Evolutionary conservation across 2,888 invertebrate species (phyloP).

Genomic region (Blastobasis adustella): DNA sequence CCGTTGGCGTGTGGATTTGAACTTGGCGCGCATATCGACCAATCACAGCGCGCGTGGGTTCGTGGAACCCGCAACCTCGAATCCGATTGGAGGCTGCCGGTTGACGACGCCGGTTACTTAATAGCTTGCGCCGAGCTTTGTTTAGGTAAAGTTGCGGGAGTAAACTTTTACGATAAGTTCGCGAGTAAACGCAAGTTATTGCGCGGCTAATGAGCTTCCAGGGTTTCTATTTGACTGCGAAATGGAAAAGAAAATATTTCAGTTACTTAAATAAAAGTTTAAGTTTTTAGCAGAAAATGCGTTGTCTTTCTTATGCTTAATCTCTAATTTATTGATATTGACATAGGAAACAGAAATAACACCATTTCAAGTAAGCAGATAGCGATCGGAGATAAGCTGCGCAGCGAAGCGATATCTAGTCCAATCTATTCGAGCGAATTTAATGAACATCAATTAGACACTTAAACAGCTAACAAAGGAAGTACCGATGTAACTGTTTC

Average conservation of each 20-base stretch:
- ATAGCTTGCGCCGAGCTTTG: neutral
- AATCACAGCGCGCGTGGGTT: conserved; percentile 44
- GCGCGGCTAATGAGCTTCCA: no score
- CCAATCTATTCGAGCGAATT: neutral
- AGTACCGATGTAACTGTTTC: conserved; percentile 11
- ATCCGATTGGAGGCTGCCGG: conserved; percentile 34
- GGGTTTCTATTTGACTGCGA: no score
- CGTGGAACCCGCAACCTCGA: conserved; percentile 60
- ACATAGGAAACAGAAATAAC: no score
- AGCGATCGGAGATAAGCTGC: no score
- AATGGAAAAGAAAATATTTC: no score
- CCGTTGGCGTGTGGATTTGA: conserved; percentile 41
- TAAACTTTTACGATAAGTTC: neutral
- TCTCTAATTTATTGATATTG: no score
- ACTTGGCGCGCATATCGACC: conserved; percentile 49
- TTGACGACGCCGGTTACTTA: conserved; percentile 1
- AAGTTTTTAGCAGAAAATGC: no score
- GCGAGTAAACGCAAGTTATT: no score
- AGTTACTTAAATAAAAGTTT: no score
- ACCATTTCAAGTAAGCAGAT: no score
- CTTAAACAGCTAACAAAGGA: neutral
- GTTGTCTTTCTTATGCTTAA: no score
- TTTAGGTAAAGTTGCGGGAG: neutral
- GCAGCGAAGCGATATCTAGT: no score
- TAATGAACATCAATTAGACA: neutral